Percentiles rank a stretch among this genome's conserved stretches.
Evolutionary conservation across 2,113 vertebrate species (phyloP).

Genomic region (Oenanthe melanoleuca): DNA sequence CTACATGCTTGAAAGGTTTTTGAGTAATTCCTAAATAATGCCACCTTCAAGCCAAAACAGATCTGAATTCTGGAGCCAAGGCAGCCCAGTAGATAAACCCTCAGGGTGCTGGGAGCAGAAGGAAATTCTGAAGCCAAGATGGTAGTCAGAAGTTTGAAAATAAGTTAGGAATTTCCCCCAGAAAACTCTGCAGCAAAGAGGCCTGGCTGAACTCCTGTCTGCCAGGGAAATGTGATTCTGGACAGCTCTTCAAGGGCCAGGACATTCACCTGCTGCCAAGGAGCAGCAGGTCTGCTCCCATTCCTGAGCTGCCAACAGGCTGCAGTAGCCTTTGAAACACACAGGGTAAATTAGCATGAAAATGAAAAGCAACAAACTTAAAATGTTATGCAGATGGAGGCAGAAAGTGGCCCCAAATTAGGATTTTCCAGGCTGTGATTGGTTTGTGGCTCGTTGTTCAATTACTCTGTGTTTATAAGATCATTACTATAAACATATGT

Average conservation of each 20-base stretch:
- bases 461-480: neutral
- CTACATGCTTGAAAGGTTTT: neutral
- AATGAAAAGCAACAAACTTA: neutral
- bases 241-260: neutral
- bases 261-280: conserved; percentile 48
- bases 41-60: neutral
- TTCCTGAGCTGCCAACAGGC: conserved; percentile 16
- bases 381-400: neutral
- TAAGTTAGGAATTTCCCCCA: neutral
- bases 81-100: neutral
- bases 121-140: neutral
- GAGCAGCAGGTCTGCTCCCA: conserved; percentile 13
- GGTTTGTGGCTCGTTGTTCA: neutral
- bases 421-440: neutral
- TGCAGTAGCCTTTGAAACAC: neutral
- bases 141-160: conserved; percentile 3
- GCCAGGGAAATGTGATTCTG: neutral
- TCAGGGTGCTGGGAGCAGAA: neutral
- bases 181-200: neutral
- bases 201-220: neutral
- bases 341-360: neutral
- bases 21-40: neutral
- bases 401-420: neutral
- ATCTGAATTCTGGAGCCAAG: neutral
- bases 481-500: neutral